Base-by-base conservation (phyloP, 1,140 invertebrate genomes). In the Dendrolimus punctatus region DNA sequence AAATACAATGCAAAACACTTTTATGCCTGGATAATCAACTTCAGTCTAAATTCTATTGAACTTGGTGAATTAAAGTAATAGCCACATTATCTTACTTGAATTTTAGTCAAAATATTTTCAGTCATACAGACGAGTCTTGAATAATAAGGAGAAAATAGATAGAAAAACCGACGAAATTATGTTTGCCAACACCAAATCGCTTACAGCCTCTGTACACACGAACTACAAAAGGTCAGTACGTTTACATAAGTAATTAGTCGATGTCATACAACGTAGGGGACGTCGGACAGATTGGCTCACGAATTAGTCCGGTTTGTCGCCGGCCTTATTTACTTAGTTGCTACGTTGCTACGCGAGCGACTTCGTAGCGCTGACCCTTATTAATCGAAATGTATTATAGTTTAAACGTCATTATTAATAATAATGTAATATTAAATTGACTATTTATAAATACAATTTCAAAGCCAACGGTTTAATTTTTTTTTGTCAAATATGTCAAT, bases 211-310 rank as follows among this genome's bases (percentile, higher is more conserved):
- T 60, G 55, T 54, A 55, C 61, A 71, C 55, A 64, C 57, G 51
- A 58, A 40, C 66, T 9, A 60, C 56, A 57, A 64, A 48, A 62
- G 59, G 57, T 58, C 60, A 56, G 55, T 52, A 42, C 51, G 75
- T 80, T 78, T 76, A 78, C 73, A 77, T 77, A 71, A 77, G 76
- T 80, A 81, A 81, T 81, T 81, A 79, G 64, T 51, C 47, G 60
- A 67, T 69, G 62, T 66, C 60, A 54, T 55, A 63, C 58, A 57
- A 49, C 49, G 53, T 53, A 45, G 53, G 58, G 52, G 57, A 53
- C 53, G 57, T 57, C 45, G 55, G 57, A 73, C 67, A 65, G 49
- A 62, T 57, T 51, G 36, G 49, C 41, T 47, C 50, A 57, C 57
- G 64, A 57, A 70, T 73, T 65, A 73, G 62, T 63, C 57, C 51